These are phyloP conservation scores for Ecdyonurus torrentis DNA, from an alignment of 2,888 invertebrate genomes.

Conservation along the genomic window DNA sequence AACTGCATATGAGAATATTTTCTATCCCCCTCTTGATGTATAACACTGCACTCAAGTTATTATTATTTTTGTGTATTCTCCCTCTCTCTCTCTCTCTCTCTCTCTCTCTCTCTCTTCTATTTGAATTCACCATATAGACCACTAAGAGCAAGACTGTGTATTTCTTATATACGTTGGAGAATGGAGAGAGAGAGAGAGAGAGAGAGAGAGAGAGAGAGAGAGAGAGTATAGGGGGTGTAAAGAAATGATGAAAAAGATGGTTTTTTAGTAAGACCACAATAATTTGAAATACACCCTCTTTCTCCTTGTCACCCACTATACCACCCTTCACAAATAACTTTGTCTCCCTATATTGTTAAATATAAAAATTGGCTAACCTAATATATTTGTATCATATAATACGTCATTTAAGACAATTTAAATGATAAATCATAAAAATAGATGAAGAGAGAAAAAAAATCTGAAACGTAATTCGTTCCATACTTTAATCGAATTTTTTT, in stretches of 20 bases:
- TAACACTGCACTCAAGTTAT: not conserved
- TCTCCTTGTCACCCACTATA: too few relatives aligned
- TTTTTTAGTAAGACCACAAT: not conserved
- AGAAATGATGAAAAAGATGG: not conserved
- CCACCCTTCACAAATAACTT: too few relatives aligned
- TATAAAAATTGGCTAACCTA: not conserved
- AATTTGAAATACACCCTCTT: not conserved
- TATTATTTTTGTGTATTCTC: too few relatives aligned
- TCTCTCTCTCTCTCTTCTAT: too few relatives aligned
- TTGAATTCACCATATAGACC: too few relatives aligned
- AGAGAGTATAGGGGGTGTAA: not conserved
- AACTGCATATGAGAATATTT: not conserved
- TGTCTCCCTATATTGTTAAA: not conserved
- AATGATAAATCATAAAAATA: not conserved
- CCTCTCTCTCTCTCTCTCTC: too few relatives aligned
- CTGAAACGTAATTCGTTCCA: not conserved
- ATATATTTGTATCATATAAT: not conserved
- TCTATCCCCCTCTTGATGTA: not conserved
- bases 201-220: too few relatives aligned
- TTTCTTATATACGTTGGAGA: too few relatives aligned
- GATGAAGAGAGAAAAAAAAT: not conserved
- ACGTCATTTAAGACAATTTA: not conserved
- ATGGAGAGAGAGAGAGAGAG: too few relatives aligned
- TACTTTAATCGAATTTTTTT: not conserved
- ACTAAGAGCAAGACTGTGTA: too few relatives aligned